Conservation (phyloP, 2,888 invertebrate genomes). For the Pherbina coryleti region DNA sequence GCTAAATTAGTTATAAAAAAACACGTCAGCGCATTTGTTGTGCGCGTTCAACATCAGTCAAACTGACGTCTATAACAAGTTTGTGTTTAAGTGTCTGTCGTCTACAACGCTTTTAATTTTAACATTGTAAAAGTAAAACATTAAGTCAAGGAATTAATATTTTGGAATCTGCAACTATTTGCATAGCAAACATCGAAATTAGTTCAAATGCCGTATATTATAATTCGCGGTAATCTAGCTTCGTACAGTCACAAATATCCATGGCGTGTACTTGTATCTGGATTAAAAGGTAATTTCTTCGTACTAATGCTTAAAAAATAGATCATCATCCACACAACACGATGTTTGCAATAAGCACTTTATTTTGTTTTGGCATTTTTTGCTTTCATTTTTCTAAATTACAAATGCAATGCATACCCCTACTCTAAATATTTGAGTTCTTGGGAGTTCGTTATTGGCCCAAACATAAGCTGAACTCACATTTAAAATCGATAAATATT, state of each 20-base stretch:
- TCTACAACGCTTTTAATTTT: no score
- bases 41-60: background rate
- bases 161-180: background rate
- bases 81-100: background rate
- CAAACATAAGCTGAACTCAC: background rate
- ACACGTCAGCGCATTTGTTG: slow-evolving; percentile 7
- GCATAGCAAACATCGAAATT: background rate
- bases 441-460: background rate
- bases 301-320: background rate
- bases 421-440: background rate
- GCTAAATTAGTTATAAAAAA: background rate
- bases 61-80: no score
- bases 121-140: background rate
- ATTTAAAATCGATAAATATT: background rate
- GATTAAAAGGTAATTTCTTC: slow-evolving; percentile 80
- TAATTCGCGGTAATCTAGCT: slow-evolving; percentile 89
- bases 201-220: slow-evolving; percentile 85
- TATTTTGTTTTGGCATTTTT: background rate
- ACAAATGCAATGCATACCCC: background rate
- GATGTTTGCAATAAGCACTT: background rate
- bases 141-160: background rate
- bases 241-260: slow-evolving; percentile 89
- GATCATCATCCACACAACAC: background rate
- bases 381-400: background rate
- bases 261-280: slow-evolving; percentile 89